A percentile compares a stretch with the other conserved stretches of the same genome.
These are phyloP conservation scores for Netelia fuscicornis DNA, from an alignment of 2,888 invertebrate genomes.

Conservation along the genomic window DNA sequence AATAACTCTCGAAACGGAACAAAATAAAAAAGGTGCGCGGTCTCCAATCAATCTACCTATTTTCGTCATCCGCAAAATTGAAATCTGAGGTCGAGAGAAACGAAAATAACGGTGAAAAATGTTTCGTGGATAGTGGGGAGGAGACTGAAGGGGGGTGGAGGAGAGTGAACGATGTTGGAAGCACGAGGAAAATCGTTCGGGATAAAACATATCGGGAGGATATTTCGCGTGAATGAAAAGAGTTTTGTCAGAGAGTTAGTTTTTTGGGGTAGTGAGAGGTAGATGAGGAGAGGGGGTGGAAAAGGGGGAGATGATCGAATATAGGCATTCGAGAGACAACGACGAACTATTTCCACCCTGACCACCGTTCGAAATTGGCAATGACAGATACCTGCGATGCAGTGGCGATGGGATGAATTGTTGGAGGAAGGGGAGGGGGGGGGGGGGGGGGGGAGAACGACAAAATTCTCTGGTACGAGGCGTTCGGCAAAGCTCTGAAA, in stretches of 20 bases:
- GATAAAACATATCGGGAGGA: conserved; percentile 45
- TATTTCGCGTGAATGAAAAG: conserved; percentile 67
- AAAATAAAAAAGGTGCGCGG: conserved; percentile 20
- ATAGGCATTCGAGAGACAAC: conserved; percentile 31
- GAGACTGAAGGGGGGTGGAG: not conserved
- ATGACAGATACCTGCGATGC: conserved; percentile 64
- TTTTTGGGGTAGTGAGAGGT: not conserved
- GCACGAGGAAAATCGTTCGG: conserved; percentile 40
- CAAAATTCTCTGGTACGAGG: not conserved
- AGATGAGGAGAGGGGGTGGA: not conserved
- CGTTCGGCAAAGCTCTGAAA: conserved; percentile 29
- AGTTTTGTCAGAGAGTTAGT: conserved; percentile 29
- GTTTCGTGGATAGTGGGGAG: not conserved
- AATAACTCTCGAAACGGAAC: not conserved
- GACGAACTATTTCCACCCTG: conserved; percentile 66
- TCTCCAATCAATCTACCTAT: conserved; percentile 32
- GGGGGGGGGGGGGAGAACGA: not conserved
- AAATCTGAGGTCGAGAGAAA: conserved; percentile 57
- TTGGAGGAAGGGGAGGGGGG: not conserved
- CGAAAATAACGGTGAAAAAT: conserved; percentile 31
- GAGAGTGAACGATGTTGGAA: not conserved
- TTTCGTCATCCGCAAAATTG: conserved; percentile 44
- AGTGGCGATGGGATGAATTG: conserved; percentile 21
- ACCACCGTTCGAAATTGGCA: conserved; percentile 70
- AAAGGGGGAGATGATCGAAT: conserved; percentile 16